A percentile compares a stretch with the other conserved stretches of the same genome.
phyloP scores from a whole-genome alignment of 2,797 vertebrate species.

The Sorex maritimensis region DNA sequence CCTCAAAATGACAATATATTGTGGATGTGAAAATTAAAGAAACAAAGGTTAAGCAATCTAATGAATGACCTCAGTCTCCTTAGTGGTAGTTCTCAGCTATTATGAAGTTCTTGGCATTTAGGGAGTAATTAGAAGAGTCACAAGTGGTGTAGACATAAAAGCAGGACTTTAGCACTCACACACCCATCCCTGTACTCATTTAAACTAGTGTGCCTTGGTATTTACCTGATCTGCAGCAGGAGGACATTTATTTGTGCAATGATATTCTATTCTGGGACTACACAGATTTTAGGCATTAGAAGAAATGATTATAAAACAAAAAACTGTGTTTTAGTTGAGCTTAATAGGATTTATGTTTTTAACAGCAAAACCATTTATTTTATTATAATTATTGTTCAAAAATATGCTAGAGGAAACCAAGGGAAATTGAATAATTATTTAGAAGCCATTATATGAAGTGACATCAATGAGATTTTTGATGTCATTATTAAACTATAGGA shows the following conservation, averaged over 20 bases:
- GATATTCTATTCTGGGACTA: not conserved
- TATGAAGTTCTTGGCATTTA: not conserved
- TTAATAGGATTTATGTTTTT: not conserved
- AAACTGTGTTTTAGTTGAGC: not conserved
- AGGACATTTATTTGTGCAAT: not conserved
- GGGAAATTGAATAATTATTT: not conserved
- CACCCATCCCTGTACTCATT: not conserved
- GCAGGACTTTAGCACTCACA: not conserved
- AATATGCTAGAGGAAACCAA: not conserved
- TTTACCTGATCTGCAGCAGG: not conserved
- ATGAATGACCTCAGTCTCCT: not conserved
- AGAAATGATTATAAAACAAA: slow-evolving; percentile 29
- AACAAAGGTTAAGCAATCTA: not conserved
- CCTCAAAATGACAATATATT: slow-evolving; percentile 45
- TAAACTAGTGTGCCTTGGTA: not conserved
- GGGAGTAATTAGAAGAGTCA: not conserved
- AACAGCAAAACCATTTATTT: not conserved
- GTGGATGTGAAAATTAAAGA: not conserved
- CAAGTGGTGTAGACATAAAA: not conserved
- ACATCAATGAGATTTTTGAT: not conserved
- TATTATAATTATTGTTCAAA: slow-evolving; percentile 14
- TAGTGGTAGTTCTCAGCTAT: not conserved
- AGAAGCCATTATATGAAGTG: not conserved
- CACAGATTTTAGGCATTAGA: not conserved
- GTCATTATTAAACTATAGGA: not conserved